Evolutionary conservation across 2,113 vertebrate genomes (phyloP).

Genomic region (Toxotes jaculatrix): DNA sequence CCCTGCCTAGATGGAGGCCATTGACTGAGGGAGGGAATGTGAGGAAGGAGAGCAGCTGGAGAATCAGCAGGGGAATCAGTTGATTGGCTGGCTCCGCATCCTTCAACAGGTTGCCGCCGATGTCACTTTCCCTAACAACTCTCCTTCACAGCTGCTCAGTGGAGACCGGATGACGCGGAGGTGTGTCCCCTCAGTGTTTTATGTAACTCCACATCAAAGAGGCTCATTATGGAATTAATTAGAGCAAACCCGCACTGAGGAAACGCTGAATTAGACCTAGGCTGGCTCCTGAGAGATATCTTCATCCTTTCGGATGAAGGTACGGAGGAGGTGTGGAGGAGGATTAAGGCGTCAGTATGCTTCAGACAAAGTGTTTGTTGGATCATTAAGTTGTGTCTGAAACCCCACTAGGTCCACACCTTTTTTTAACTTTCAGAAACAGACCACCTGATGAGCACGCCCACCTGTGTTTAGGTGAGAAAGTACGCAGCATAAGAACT

Average conservation of each 20-base stretch:
- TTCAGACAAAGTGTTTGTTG: not conserved
- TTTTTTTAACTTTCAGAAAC: not conserved
- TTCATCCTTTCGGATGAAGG: slow-evolving; percentile 18
- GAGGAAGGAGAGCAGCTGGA: slow-evolving; percentile 56
- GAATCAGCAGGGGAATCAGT: slow-evolving; percentile 35
- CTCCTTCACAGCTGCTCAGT: not conserved
- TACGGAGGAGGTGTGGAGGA: slow-evolving; percentile 23
- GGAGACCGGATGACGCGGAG: slow-evolving; percentile 17
- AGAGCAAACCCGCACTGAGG: slow-evolving; percentile 59
- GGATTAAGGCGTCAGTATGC: not conserved
- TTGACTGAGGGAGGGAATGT: slow-evolving; percentile 40
- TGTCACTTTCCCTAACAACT: slow-evolving; percentile 2
- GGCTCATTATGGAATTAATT: slow-evolving; percentile 78
- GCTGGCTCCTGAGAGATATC: slow-evolving; percentile 49
- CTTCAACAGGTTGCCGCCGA: slow-evolving; percentile 32
- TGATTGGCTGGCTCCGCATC: slow-evolving; percentile 40
- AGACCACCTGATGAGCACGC: not conserved
- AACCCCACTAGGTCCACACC: not conserved
- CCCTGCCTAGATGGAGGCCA: slow-evolving; percentile 47
- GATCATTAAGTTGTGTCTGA: not conserved
- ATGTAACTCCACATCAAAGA: slow-evolving; percentile 64
- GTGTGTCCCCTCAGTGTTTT: slow-evolving; percentile 58
- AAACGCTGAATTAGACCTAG: slow-evolving; percentile 52
- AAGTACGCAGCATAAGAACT: not conserved
- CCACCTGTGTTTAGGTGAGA: not conserved